These are phyloP conservation scores for Odocoileus hemionus DNA, from an alignment of 2,113 vertebrate species.

Conservation along the genomic window DNA sequence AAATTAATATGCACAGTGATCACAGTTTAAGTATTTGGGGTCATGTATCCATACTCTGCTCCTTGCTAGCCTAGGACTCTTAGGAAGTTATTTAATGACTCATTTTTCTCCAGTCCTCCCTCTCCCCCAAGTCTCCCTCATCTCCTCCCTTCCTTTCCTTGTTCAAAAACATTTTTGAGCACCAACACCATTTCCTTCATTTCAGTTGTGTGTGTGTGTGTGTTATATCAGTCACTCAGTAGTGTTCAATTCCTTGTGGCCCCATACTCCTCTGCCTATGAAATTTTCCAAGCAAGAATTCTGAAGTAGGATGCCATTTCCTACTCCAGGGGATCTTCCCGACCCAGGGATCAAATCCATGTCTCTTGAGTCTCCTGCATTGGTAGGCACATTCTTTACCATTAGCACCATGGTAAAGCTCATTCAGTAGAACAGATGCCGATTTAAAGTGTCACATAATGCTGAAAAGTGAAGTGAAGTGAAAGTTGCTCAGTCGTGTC, in stretches of 20 bases:
- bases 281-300: not conserved
- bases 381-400: not conserved
- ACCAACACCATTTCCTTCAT: not conserved
- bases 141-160: accelerated
- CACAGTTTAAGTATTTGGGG: not conserved
- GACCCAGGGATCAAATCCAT: not conserved
- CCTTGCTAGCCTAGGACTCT: not conserved
- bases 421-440: not conserved
- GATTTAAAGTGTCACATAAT: not conserved
- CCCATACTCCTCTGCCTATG: not conserved
- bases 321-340: not conserved
- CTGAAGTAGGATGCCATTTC: not conserved
- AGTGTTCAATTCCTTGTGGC: not conserved
- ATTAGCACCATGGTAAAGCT: not conserved
- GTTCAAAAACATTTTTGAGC: not conserved
- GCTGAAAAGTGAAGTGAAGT: not conserved
- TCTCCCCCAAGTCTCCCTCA: not conserved
- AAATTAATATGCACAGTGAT: not conserved
- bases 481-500: not conserved
- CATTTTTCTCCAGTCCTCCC: accelerated
- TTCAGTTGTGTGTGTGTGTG: not conserved
- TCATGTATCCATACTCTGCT: not conserved
- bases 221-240: not conserved
- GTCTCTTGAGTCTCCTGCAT: not conserved
- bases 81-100: not conserved